Base-by-base conservation (phyloP, 2,888 invertebrate species). In the Osmoderma eremita region DNA sequence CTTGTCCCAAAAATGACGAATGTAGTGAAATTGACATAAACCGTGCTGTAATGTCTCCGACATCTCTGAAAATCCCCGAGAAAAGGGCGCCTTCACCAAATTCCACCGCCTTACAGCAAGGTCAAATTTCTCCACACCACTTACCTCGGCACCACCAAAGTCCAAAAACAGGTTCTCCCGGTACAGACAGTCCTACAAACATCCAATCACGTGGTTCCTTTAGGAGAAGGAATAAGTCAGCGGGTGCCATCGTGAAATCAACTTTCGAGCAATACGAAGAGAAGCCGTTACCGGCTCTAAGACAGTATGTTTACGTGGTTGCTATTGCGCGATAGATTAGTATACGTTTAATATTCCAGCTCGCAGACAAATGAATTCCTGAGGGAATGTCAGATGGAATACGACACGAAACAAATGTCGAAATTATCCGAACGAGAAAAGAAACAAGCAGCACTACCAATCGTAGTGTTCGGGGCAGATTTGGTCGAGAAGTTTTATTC, bases 401-500 rank as follows among this genome's bases (percentile, higher is more conserved):
- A 83, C 0, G 87, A 87, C 70, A 81, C 84, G 54, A 86, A 87
- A 79, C 75, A 83, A 76, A 78, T 85, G 73, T 85, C 89, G 73
- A 84, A 85, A 82, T 77, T 91, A 62, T 93, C 91, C 67, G 94
- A 94, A 76, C 84, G 93, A 62, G 94, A 94, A 79, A 88, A 91
- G 76, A 92, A 94, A 76, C 91, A 96, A 80, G 97, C 97, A 0
- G 93, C 95, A 0, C 81, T 95, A 67, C 94, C 96, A 0, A 95
- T 97, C 76, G 86, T 95, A 63, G 93, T 97, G 45, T 97, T 97
- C 82, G 97, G 96, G 67, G 91, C 91, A 81, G 91, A 93, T 61
- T 82, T 97, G 84, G 97, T 95, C 1, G 95, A 95, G 80, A 92
- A 93, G 78, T 93, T 94, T 81, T 95, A 93, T 81, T 94, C 94